These are phyloP conservation scores for Drosophila tsacasi DNA, from an alignment of 1,140 invertebrate genomes.

Conservation along the genomic window DNA sequence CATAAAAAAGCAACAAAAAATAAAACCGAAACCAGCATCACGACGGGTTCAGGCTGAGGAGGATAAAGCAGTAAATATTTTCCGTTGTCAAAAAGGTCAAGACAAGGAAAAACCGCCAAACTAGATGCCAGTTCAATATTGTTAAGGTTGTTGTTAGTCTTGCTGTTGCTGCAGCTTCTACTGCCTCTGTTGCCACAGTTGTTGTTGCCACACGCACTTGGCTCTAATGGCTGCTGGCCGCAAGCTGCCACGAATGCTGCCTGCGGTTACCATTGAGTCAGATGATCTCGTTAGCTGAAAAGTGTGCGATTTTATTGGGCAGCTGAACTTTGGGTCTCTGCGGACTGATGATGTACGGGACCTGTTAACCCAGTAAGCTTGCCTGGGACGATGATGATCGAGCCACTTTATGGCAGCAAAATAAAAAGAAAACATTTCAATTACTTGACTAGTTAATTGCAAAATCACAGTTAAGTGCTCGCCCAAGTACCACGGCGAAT, in stretches of 20 bases:
- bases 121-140: slow-evolving; percentile 49
- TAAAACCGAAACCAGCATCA: slow-evolving; percentile 72
- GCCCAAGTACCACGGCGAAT: neutral
- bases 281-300: slow-evolving; percentile 50
- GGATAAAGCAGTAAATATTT: slow-evolving; percentile 77
- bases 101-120: slow-evolving; percentile 67
- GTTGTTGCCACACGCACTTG: slow-evolving; percentile 56
- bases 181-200: neutral
- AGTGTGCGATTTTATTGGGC: slow-evolving; percentile 39
- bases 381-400: neutral
- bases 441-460: slow-evolving; percentile 20
- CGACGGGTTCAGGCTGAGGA: slow-evolving; percentile 67
- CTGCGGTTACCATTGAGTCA: slow-evolving; percentile 62
- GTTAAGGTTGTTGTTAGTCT: slow-evolving; percentile 19
- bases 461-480: slow-evolving; percentile 7
- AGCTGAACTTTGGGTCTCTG: slow-evolving; percentile 15
- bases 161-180: neutral
- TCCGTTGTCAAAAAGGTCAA: slow-evolving; percentile 77
- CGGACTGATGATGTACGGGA: slow-evolving; percentile 17
- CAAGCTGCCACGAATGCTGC: slow-evolving; percentile 51
- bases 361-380: slow-evolving; percentile 22
- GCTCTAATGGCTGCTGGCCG: slow-evolving; percentile 21
- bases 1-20: slow-evolving; percentile 58
- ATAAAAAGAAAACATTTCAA: slow-evolving; percentile 22
- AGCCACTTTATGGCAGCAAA: slow-evolving; percentile 5